Evolutionary conservation across 2,797 vertebrate genomes (phyloP), one percentile per base, ranked within the genome.

Genomic region (Cirrhinus mrigala): DNA sequence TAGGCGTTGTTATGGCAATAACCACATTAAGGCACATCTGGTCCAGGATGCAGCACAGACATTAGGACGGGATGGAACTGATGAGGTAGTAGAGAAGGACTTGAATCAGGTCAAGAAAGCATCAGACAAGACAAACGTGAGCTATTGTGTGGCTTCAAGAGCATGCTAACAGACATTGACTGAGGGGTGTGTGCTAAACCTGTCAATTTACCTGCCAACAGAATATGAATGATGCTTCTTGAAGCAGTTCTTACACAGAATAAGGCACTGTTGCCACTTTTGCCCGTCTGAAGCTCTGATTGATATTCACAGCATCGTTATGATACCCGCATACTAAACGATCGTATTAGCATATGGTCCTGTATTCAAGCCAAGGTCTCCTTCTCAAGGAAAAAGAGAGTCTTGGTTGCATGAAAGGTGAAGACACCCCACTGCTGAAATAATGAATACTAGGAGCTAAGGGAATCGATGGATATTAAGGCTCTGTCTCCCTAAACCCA

Each of bases 1-100:
- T 87, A 62, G 81, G 88, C 87, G 92, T 94, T 92, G 89, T 93
- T 93, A 95, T 94, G 93, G 94, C 90, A 92, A 93, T 95, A 94
- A 95, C 87, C 85, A 90, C 89, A 93, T 94, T 92, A 94, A 77
- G 83, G 87, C 90, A 88, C 84, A 93, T 93, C 92, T 92, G 88
- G 90, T 80, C 88, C 89, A 85, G 90, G 87, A 89, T 90, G 87
- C 77, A 54, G 87, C 83, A 80, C 86, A 82, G 87, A 89, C 58
- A 80, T 50, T 46, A 76, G 75, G 75, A 56, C 52, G 77, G 48
- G 78, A 77, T 70, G 66, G 52, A 76, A 78, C 24, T 69, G 76
- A 73, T 74, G 85, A 52, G 82, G 76, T 50, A 62, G 84, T 68
- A 80, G 77, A 70, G 86, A 85, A 77, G 66, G 73, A 75, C 33